Percentiles rank a stretch among this genome's conserved stretches.
phyloP scores from a whole-genome alignment of 2,797 vertebrate species.

The Pseudomugil gertrudae region DNA sequence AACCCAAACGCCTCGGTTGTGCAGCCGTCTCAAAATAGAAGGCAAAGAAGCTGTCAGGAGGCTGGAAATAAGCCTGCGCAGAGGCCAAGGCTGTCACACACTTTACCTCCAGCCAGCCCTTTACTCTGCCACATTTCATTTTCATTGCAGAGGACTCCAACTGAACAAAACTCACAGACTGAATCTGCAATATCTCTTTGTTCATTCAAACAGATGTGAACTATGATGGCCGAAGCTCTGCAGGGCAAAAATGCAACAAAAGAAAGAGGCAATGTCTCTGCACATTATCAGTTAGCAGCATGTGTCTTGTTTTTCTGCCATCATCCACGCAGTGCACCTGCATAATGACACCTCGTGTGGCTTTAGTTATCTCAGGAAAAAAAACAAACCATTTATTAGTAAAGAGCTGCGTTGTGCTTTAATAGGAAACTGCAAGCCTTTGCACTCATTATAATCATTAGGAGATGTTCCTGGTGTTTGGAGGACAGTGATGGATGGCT shows the following conservation, averaged over 20 bases:
- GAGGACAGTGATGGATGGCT: conserved; percentile 21
- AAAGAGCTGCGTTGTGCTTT: background rate
- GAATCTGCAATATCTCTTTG: background rate
- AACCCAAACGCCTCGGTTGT: no score
- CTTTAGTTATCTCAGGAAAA: background rate
- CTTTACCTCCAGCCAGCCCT: no score
- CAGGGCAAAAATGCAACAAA: background rate
- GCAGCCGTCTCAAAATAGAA: background rate
- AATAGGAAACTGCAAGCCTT: background rate
- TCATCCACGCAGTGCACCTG: conserved; percentile 1
- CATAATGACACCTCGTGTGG: background rate
- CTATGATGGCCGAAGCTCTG: background rate
- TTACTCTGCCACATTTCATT: conserved; percentile 11
- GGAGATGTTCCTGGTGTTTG: background rate
- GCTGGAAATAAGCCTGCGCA: background rate
- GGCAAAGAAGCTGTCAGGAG: background rate
- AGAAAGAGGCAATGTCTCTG: background rate
- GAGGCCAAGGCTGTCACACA: conserved; percentile 9
- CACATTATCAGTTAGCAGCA: background rate
- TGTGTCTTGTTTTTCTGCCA: background rate
- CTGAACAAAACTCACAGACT: background rate
- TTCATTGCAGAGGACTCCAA: background rate
- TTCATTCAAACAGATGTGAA: background rate
- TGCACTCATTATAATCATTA: conserved; percentile 20
- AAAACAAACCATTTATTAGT: conserved; percentile 14